Base-by-base conservation (phyloP, 2,113 vertebrate species). In the Pachycephala philippinensis region DNA sequence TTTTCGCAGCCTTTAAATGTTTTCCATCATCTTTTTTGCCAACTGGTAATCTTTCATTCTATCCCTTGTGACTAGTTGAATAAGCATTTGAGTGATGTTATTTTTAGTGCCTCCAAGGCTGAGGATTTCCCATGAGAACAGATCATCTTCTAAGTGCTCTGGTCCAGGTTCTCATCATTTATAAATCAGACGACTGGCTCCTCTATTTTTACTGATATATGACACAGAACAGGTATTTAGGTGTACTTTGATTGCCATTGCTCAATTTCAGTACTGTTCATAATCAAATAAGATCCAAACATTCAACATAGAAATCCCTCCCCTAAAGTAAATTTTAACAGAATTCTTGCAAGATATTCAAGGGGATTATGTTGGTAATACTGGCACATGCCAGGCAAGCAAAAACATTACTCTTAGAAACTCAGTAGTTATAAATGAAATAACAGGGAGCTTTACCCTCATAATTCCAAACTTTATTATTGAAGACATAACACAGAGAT, bases 41-140 rank as follows among this genome's bases (percentile, higher is more conserved):
- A 87, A 50, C 24, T 60, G 42, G 52, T 72, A 82, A 90, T 91
- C 57, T 84, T 93, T 82, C n/a, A 71, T 78, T 92, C 81, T 85
- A 79, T 71, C 77, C 44, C 47, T 89, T 82, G 61, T 75, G 69
- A 89, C 70, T 59, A 93, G 70, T 9, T 87, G 77, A 91, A 87
- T 70, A 93, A 90, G 77, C 56, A 68, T 81, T 94, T 64, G n/a
- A 91, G n/a, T 23, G 72, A 84, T 77, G 84, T 87, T 54, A 69
- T 90, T 93, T 94, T 90, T 53, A 83, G 24, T 84, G 88, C 35
- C 79, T 93, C 76, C 61, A 66, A 88, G 54, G 71, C 75, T 83
- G 52, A 83, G 79, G 79, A 84, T 86, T 90, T 92, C 88, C 86
- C 83, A 81, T 24, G 91, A 91, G 69, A 94, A 79, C 15, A 79